Evolutionary conservation across 2,888 invertebrate species (phyloP), one percentile per base, ranked within the genome.

Genomic region (Leptinotarsa peninsularis): DNA sequence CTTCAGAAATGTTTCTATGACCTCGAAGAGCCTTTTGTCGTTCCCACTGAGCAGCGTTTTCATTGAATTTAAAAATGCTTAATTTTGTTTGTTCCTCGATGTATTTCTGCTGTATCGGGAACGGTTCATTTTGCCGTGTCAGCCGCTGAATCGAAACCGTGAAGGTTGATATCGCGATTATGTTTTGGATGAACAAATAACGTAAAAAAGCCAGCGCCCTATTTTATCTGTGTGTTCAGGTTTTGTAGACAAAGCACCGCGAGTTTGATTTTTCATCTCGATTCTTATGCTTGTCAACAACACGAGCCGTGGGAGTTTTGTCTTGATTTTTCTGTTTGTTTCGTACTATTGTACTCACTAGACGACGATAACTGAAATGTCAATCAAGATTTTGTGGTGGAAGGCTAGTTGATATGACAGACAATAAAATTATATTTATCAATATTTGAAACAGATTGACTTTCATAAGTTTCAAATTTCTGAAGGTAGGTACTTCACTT

Each of bases 271-370:
- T 58, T 58, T 27, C 21, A 23, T 58, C 58, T 58, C 27, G 23
- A 15, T 23, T 58, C 58, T 23, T 58, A 23, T 58, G 23, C 58
- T 58, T 58, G 58, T 58, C 58, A 58, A 58, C 58, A 21, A 58
- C 58, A 58, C 58, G 58, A 58, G 23, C 21, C 4, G 4, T 58
- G 23, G 10, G 7, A 18, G 3, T 54, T 54, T 54, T 14, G 54
- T 4, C 58, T 27, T 14, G 58, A 10, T 58, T 58, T 52, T 58
- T n/a, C 27, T 14, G 14, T 58, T 15, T 21, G 15, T 58, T 58
- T 58, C 23, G 15, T 23, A 23, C 58, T 58, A 21, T 58, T 58
- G 21, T 58, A 14, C 18, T 5, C n/a, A 14, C 14, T 58, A 5
- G 23, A 58, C 58, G n/a, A 21, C 18, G 21, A 21, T 2, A 18